Evolutionary conservation across 2,797 vertebrate genomes (phyloP), one percentile per base, ranked within the genome.

Genomic region (Distichodus sexfasciatus): DNA sequence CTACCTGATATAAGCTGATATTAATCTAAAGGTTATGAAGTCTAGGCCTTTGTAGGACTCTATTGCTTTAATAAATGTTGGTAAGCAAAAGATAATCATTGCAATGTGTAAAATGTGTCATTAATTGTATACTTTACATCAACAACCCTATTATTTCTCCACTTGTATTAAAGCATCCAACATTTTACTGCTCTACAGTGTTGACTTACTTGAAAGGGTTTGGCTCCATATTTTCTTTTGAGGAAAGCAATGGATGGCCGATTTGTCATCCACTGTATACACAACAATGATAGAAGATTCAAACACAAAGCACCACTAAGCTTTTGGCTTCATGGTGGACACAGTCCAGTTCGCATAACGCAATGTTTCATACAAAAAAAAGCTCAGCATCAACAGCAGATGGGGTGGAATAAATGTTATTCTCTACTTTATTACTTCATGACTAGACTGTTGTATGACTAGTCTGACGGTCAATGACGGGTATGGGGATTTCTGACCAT

Each of bases 391-490:
- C 21, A 14, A 55, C 38, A 66, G 40, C 41, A 47, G 40, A 57
- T 47, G 21, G 38, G 15, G 35, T 31, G 3, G 29, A 67, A 47
- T 41, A 67, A 66, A 57, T 57, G 44, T 46, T 26, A n/a, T 12
- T n/a, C 3, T 48, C 38, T 10, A 47, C 1, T 2, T 1, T 1
- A 36, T 28, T 47, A 48, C 17, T 14, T 33, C 38, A 15, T 11
- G 51, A n/a, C 3, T 23, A 33, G 19, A 36, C 53, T 19, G 3
- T 3, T 26, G 33, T 29, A 21, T 38, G 31, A 58, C 33, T 26
- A 47, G 48, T 47, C 19, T 35, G n/a, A 14, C 2, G 5, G 8
- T 50, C 28, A 24, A 26, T 47, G 10, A 40, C n/a, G n/a, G n/a
- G n/a, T n/a, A n/a, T n/a, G n/a, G n/a, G n/a, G n/a, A n/a, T n/a